Conservation (phyloP, 2,113 vertebrate genomes). For the Clarias batrachus region DNA sequence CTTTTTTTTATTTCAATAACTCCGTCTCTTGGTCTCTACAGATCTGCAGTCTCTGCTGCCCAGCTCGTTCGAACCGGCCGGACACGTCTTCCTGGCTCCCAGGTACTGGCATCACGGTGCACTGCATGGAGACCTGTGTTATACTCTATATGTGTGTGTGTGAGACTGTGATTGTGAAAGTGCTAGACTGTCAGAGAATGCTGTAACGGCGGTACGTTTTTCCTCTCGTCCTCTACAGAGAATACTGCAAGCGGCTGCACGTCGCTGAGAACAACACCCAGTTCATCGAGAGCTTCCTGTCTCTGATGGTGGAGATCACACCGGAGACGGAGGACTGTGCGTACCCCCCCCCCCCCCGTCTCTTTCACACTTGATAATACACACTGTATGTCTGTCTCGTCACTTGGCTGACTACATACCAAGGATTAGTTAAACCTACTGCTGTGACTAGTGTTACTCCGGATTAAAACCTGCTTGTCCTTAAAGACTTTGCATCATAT, state of each 20-base stretch:
- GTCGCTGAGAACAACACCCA: conserved; percentile 97
- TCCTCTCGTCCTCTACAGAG: conserved; percentile 69
- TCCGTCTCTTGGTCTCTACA: conserved; percentile 69
- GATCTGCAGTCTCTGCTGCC: conserved; percentile 98
- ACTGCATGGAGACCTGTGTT: neutral
- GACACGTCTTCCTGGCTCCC: conserved; percentile 97
- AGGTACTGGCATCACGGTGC: conserved; percentile 73
- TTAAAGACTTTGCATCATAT: neutral
- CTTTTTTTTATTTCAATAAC: neutral
- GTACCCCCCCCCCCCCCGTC: conserved; percentile 56
- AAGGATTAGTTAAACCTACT: neutral
- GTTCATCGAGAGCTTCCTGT: conserved; percentile 96
- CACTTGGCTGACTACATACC: neutral
- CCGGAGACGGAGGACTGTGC: conserved; percentile 96
- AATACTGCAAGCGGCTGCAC: conserved; percentile 95
- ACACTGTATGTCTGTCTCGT: neutral
- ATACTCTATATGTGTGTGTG: neutral
- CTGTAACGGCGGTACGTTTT: neutral
- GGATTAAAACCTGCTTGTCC: neutral
- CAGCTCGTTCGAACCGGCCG: conserved; percentile 93
- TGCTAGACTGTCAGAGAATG: neutral
- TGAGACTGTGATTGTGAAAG: conserved; percentile 11
- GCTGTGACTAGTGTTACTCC: neutral
- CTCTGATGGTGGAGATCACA: conserved; percentile 95
- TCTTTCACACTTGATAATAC: neutral